Evolutionary conservation across 2,797 vertebrate genomes (phyloP).

Genomic region (Megalops cyprinoides): DNA sequence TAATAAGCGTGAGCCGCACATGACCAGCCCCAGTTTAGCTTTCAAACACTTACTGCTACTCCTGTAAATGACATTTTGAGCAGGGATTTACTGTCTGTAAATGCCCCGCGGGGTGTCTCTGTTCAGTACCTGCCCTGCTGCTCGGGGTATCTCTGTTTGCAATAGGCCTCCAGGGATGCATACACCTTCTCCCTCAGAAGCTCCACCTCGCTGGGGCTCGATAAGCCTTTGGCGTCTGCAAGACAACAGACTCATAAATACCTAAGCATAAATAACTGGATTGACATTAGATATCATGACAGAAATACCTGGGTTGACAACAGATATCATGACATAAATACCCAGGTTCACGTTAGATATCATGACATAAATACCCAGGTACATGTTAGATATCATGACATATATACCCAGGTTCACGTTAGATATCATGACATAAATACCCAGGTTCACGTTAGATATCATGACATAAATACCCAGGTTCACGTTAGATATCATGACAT

Average conservation of each 20-base stretch:
- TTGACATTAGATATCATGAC: too few relatives aligned
- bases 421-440: not conserved
- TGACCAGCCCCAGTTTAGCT: too few relatives aligned
- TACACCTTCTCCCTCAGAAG: constrained; percentile 89
- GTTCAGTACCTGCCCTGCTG: constrained; percentile 93
- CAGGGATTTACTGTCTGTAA: too few relatives aligned
- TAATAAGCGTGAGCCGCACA: too few relatives aligned
- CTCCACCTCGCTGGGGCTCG: constrained; percentile 89
- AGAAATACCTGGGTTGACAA: not conserved
- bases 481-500: not conserved
- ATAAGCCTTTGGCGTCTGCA: constrained; percentile 90
- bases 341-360: not conserved
- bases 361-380: constrained; percentile 71
- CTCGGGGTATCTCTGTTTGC: constrained; percentile 94
- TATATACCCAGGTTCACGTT: not conserved
- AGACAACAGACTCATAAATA: not conserved
- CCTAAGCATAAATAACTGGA: not conserved
- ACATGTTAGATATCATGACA: too few relatives aligned
- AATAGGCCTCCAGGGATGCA: constrained; percentile 90
- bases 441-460: not conserved
- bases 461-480: not conserved
- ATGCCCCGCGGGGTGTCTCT: too few relatives aligned
- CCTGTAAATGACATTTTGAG: too few relatives aligned
- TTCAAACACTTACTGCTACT: too few relatives aligned
- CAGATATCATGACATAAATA: not conserved